Evolutionary conservation across 30 jellyfish, hydroid and myxozoan genomes (phyloP).

Genomic region (Haliclystus octoradiatus): DNA sequence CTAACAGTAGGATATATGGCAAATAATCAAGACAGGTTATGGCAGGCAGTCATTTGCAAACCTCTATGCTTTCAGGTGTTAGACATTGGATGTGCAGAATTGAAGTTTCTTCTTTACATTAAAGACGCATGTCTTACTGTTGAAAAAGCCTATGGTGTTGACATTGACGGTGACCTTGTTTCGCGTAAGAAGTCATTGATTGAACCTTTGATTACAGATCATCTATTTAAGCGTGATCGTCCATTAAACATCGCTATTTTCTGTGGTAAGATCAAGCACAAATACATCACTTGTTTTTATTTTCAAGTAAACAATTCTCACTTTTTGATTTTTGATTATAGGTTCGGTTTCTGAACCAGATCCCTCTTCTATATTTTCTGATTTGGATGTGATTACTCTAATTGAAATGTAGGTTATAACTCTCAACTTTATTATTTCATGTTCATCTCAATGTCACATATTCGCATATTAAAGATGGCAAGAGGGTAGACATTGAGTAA

Average conservation of each 20-base stretch:
- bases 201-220: slow-evolving; percentile 63
- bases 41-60: too few species aligned
- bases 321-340: slow-evolving; percentile 5
- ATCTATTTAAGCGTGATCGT: slow-evolving; percentile 29
- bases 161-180: slow-evolving; percentile 50
- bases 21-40: too few species aligned
- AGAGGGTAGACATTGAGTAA: too few species aligned
- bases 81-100: slow-evolving; percentile 95
- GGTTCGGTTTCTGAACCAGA: slow-evolving; percentile 70
- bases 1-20: too few species aligned
- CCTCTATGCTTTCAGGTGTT: slow-evolving; percentile 45
- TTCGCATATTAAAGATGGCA: too few species aligned
- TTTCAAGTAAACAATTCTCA: background rate
- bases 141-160: slow-evolving; percentile 78
- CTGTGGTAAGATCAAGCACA: slow-evolving; percentile 42
- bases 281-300: background rate
- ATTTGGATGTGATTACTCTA: slow-evolving; percentile 48
- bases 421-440: background rate
- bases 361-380: slow-evolving; percentile 3
- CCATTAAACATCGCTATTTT: slow-evolving; percentile 65
- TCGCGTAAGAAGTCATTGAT: slow-evolving; percentile 26
- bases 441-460: too few species aligned
- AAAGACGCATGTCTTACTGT: slow-evolving; percentile 53
- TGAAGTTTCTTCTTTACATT: slow-evolving; percentile 41
- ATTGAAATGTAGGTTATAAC: slow-evolving; percentile 50